A percentile compares a stretch with the other conserved stretches of the same genome.
Evolutionary conservation across 2,113 vertebrate genomes (phyloP).

Genomic region (Gopherus flavomarginatus): DNA sequence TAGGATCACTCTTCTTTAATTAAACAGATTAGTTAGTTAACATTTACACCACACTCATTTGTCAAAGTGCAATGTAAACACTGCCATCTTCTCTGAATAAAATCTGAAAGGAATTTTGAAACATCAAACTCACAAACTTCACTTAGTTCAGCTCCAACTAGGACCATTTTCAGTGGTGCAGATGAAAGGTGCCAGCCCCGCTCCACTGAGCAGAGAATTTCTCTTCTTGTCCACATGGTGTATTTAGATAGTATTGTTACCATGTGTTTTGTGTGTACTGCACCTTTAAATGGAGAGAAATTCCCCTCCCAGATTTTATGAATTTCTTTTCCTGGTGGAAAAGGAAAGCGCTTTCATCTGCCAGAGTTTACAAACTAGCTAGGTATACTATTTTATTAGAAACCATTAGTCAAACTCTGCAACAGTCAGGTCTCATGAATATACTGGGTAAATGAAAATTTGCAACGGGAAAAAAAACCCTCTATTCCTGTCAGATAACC

Average conservation of each 20-base stretch:
- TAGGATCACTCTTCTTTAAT: rapidly evolving
- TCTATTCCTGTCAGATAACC: neutral
- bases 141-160: neutral
- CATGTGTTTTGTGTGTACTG: neutral
- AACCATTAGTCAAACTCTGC: neutral
- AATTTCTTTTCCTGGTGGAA: no score
- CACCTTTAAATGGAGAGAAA: neutral
- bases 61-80: neutral
- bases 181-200: neutral
- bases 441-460: neutral
- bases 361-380: neutral
- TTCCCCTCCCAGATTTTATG: neutral
- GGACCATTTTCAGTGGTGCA: neutral
- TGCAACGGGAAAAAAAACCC: neutral
- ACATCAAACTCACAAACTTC: neutral
- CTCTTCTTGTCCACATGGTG: neutral
- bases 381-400: neutral
- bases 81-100: neutral
- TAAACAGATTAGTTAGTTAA: neutral
- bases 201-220: neutral
- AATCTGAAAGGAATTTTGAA: neutral
- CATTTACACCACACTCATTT: neutral
- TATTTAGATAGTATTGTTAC: neutral
- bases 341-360: neutral
- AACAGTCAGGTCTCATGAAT: neutral